phyloP scores from a whole-genome alignment of 2,888 invertebrate genomes.

The Ephialtes manifestator region DNA sequence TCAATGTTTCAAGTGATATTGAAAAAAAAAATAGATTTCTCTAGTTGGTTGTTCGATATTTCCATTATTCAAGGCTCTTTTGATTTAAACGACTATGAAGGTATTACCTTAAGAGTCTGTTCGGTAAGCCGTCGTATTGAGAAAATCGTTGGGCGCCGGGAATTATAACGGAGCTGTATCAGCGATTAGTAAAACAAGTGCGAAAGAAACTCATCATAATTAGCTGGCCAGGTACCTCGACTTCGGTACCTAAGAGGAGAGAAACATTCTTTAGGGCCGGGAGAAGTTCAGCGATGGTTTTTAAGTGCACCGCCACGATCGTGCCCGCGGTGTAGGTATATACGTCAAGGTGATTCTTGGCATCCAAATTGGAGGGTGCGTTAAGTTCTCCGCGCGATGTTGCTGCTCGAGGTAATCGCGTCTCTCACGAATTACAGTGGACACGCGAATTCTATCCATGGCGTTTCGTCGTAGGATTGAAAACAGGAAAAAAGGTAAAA shows the following conservation, averaged over 20 bases:
- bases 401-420: conserved; percentile 52
- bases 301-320: conserved; percentile 34
- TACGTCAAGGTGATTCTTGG: conserved; percentile 62
- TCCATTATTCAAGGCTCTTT: no score
- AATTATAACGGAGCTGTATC: not conserved
- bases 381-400: conserved; percentile 31
- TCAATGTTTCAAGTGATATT: no score
- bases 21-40: no score
- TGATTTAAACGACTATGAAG: no score
- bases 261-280: conserved; percentile 25
- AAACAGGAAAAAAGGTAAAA: conserved; percentile 13
- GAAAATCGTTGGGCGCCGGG: not conserved
- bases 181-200: conserved; percentile 39
- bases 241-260: not conserved
- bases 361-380: conserved; percentile 65
- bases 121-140: not conserved
- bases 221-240: conserved; percentile 18
- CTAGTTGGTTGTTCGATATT: no score
- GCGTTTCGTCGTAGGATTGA: conserved; percentile 33
- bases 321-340: conserved; percentile 14
- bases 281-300: conserved; percentile 38
- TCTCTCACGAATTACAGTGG: conserved; percentile 63
- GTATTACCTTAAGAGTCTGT: not conserved
- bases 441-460: conserved; percentile 62
- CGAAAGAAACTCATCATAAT: conserved; percentile 39